Percentiles rank a stretch among this genome's conserved stretches.
Evolutionary conservation across 1,140 invertebrate species (phyloP).

Genomic region (Heterodera schachtii): DNA sequence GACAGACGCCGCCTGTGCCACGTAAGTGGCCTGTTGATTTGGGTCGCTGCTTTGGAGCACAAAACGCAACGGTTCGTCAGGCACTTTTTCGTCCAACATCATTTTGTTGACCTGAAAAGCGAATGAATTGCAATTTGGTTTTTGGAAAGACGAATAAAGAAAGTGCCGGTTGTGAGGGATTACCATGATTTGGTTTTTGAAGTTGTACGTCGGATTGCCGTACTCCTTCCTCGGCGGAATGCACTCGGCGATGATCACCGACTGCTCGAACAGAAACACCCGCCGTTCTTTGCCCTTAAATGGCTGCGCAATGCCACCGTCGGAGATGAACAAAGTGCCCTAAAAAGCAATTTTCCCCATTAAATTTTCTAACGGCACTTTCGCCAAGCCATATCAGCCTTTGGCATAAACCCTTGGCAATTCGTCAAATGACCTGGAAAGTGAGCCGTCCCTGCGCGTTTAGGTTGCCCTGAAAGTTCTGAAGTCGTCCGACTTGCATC

Average conservation of each 20-base stretch:
- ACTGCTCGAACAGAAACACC: slow-evolving; percentile 95
- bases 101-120: slow-evolving; percentile 62
- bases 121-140: slow-evolving; percentile 1
- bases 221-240: slow-evolving; percentile 81
- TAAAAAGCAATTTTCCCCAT: slow-evolving; percentile 46
- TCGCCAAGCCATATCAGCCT: not conserved
- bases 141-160: not conserved
- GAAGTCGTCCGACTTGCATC: slow-evolving; percentile 95
- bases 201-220: slow-evolving; percentile 89
- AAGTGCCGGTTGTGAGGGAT: not conserved
- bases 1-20: slow-evolving; percentile 50
- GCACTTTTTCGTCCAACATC: slow-evolving; percentile 54
- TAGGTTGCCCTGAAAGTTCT: slow-evolving; percentile 96
- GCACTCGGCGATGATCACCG: slow-evolving; percentile 66
- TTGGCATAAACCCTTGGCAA: not conserved
- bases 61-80: slow-evolving; percentile 61
- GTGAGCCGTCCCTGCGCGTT: slow-evolving; percentile 93
- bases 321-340: slow-evolving; percentile 81
- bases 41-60: slow-evolving; percentile 59
- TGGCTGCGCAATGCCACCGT: slow-evolving; percentile 56
- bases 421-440: slow-evolving; percentile 72
- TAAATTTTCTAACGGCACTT: too few relatives aligned
- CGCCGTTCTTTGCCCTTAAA: slow-evolving; percentile 84
- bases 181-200: slow-evolving; percentile 95
- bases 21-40: slow-evolving; percentile 52